Evolutionary conservation across 37 sponge, comb jelly and placozoan species (phyloP), one percentile per base, ranked within the genome.

Genomic region (Chondrilla cf. caribensis): DNA sequence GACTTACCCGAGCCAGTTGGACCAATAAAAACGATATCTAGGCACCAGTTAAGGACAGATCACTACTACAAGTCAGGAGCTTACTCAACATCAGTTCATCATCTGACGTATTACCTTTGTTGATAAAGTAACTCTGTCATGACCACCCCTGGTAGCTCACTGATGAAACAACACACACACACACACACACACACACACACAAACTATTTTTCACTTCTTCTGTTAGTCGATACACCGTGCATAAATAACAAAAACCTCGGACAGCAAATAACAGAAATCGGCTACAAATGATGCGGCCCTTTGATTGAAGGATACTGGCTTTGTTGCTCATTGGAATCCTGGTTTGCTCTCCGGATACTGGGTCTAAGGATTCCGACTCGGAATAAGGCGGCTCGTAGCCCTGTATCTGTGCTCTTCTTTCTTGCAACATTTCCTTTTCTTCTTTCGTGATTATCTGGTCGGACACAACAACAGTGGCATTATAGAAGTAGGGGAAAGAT

Each of bases 1-100:
- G 94, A 93, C 84, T 96, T 96, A 0, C 97, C 97, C 1, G 97
- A 93, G 17, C 97, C 97, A 5, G 81, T 70, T 31, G 97, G 97
- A 51, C 97, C 97, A 62, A 96, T 79, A 79, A 96, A 96, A 0
- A 91, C 92, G 25, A 93, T 89, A 64, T 93, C 93, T 93, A 43
- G 22, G 33, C 21, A n/a, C 43, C 39, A 8, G 72, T 54, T 54
- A 79, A 79, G 35, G 58, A 55, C 57, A 55, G 17, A 55, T 11
- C 57, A 55, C 57, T 55, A 19, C 17, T 55, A 55, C 17, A 11
- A 55, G 57, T 19, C 57, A 55, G 17, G 17, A 7, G 25, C 8
- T 32, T 17, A 17, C 66, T 64, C 25, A 21, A 21, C 25, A 64
- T 14, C 17, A 17, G 8, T 64, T 31, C 18, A 18, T 15, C 18